Conservation (phyloP, 92 coral and sea anemone species). For the Parazoanthus swiftii region DNA sequence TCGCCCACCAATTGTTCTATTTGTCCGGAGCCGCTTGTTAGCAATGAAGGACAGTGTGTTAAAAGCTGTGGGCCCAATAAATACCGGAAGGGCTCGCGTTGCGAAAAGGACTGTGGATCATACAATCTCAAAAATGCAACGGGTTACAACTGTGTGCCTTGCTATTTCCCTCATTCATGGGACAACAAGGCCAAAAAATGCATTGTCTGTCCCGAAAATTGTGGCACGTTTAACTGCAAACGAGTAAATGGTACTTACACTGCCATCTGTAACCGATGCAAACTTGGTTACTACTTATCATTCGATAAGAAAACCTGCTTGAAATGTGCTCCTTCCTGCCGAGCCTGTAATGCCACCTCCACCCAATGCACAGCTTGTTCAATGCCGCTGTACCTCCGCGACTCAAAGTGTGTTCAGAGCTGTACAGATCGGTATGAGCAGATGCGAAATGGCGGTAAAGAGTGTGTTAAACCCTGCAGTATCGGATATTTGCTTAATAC, state of each 20-base stretch:
- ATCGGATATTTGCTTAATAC: slow-evolving; percentile 49
- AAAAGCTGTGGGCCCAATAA: slow-evolving; percentile 58
- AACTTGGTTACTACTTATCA: slow-evolving; percentile 55
- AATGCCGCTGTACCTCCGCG: slow-evolving; percentile 19
- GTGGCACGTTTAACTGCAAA: background rate
- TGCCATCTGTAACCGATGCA: slow-evolving; percentile 33
- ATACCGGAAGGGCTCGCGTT: slow-evolving; percentile 31
- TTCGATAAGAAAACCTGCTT: slow-evolving; percentile 44
- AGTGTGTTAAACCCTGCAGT: slow-evolving; percentile 67
- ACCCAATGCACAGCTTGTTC: slow-evolving; percentile 54
- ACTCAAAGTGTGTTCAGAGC: background rate
- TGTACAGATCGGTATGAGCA: slow-evolving; percentile 14
- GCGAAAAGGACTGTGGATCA: slow-evolving; percentile 64
- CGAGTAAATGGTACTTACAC: slow-evolving; percentile 13
- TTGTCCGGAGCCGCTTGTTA: slow-evolving; percentile 63
- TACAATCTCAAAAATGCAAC: slow-evolving; percentile 43
- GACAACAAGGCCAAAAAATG: background rate
- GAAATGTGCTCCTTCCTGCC: slow-evolving; percentile 61
- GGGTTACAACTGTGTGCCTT: slow-evolving; percentile 59
- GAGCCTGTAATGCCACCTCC: slow-evolving; percentile 43
- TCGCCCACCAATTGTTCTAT: slow-evolving; percentile 60
- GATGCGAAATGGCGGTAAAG: background rate
- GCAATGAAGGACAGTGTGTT: slow-evolving; percentile 68
- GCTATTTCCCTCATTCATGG: slow-evolving; percentile 21
- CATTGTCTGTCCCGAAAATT: slow-evolving; percentile 19